Evolutionary conservation across 1,140 invertebrate species (phyloP).

Genomic region (Archegozetes longisetosus): DNA sequence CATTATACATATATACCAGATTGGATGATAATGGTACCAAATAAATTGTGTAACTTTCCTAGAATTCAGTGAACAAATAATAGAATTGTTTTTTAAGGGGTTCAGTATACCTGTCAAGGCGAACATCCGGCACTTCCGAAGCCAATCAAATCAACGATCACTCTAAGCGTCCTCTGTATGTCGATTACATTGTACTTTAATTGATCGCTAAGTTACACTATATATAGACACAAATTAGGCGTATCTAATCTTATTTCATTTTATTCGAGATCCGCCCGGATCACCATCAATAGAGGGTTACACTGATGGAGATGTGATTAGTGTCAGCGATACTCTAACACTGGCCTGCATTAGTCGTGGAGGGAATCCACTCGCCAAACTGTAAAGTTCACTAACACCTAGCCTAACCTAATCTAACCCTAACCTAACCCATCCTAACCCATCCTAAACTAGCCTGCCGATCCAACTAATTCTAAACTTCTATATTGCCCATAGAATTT

Average conservation of each 20-base stretch:
- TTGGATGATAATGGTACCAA: slow-evolving; percentile 55
- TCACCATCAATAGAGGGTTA: slow-evolving; percentile 83
- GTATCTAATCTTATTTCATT: neutral
- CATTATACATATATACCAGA: slow-evolving; percentile 53
- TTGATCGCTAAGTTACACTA: neutral
- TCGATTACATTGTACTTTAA: slow-evolving; percentile 25
- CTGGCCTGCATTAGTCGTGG: slow-evolving; percentile 74
- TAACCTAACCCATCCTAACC: too few relatives aligned
- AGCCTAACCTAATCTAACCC: too few relatives aligned
- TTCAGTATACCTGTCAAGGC: slow-evolving; percentile 75
- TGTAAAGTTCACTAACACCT: slow-evolving; percentile 26
- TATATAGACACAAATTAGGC: neutral
- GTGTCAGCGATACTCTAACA: slow-evolving; percentile 68
- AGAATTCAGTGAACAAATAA: neutral
- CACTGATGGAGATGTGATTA: slow-evolving; percentile 56
- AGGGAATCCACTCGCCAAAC: slow-evolving; percentile 82
- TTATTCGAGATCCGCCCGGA: slow-evolving; percentile 61
- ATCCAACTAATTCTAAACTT: neutral
- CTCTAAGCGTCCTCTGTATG: slow-evolving; percentile 79
- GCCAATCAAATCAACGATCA: slow-evolving; percentile 55
- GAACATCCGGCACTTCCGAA: slow-evolving; percentile 59
- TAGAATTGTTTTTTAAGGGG: slow-evolving; percentile 27
- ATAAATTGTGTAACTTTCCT: neutral
- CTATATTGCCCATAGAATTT: slow-evolving; percentile 35
- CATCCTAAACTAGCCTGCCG: too few relatives aligned